A percentile compares a stretch with the other conserved stretches of the same genome.
These are phyloP conservation scores for Emberiza fucata DNA, from an alignment of 2,113 vertebrate species.

Conservation along the genomic window DNA sequence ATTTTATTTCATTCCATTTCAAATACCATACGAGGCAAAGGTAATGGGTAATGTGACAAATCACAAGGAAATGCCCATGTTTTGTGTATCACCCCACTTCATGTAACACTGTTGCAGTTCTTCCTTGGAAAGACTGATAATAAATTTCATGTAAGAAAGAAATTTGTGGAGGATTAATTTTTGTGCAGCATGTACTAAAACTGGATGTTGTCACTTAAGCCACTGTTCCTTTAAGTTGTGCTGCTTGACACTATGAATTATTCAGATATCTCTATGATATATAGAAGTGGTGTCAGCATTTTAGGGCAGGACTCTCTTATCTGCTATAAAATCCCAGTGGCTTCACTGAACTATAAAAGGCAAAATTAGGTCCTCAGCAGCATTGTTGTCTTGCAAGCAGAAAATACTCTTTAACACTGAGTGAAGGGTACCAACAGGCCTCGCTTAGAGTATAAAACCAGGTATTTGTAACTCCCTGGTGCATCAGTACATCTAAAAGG, in stretches of 20 bases:
- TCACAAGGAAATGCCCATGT: accelerated
- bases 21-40: background rate
- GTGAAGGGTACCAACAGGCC: background rate
- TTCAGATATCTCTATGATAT: conserved; percentile 53
- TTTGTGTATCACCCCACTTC: background rate
- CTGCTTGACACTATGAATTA: conserved; percentile 60
- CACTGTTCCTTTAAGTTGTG: conserved; percentile 33
- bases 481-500: background rate
- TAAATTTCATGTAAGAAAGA: background rate
- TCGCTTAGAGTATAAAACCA: background rate
- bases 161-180: background rate
- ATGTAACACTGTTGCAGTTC: background rate
- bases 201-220: background rate
- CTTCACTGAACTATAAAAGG: conserved; percentile 34
- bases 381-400: background rate
- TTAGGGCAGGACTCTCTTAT: conserved; percentile 47
- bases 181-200: background rate
- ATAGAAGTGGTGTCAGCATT: conserved; percentile 53
- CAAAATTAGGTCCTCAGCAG: conserved; percentile 27
- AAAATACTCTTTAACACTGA: background rate
- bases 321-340: conserved; percentile 40
- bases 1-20: background rate
- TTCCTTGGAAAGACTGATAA: background rate
- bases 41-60: background rate
- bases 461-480: background rate